A percentile compares a stretch with the other conserved stretches of the same genome.
These are phyloP conservation scores for Rotaria sp. DNA, from an alignment of 2,888 invertebrate species.

Conservation along the genomic window DNA sequence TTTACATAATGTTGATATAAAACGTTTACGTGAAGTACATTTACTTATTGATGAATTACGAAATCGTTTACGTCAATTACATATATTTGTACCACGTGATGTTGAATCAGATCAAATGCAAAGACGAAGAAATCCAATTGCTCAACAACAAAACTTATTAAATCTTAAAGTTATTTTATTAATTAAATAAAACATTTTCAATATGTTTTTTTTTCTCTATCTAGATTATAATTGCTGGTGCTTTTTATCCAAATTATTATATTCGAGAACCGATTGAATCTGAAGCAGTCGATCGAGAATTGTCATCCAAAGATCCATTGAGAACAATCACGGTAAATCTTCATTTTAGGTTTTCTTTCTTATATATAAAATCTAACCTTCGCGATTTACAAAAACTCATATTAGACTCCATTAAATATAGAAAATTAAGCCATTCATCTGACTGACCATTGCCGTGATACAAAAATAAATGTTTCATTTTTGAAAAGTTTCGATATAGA, in stretches of 20 bases:
- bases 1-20: slow-evolving; percentile 33
- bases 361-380: too few species aligned
- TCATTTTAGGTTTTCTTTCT: too few species aligned
- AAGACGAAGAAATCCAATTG: neutral
- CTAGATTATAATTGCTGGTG: slow-evolving; percentile 38
- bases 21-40: slow-evolving; percentile 37
- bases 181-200: neutral
- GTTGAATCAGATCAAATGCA: neutral
- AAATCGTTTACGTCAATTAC: slow-evolving; percentile 6
- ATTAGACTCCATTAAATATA: too few species aligned
- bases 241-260: slow-evolving; percentile 41
- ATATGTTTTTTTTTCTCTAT: neutral
- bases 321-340: slow-evolving; percentile 5
- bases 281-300: slow-evolving; percentile 24
- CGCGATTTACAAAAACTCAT: too few species aligned
- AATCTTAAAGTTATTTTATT: neutral
- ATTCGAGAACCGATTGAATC: slow-evolving; percentile 27
- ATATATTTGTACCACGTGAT: slow-evolving; percentile 22
- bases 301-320: slow-evolving; percentile 3
- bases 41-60: slow-evolving; percentile 13
- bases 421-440: too few species aligned
- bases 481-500: too few species aligned
- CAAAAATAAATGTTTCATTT: too few species aligned
- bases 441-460: too few species aligned
- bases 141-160: neutral